Conservation (phyloP, 1,140 invertebrate genomes). For the Pomacea maculata region DNA sequence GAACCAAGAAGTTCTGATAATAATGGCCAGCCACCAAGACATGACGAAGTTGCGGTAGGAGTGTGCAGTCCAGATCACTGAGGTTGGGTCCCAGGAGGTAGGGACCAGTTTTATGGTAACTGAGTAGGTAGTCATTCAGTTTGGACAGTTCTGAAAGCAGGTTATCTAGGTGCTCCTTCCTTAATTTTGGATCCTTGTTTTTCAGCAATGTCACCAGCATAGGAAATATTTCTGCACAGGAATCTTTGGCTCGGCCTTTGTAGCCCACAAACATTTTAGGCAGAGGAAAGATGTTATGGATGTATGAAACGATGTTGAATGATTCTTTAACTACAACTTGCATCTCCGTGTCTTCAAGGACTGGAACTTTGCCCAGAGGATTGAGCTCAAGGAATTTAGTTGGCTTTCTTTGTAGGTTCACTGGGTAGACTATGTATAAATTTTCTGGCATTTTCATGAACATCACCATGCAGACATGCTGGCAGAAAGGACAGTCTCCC, state of each 20-base stretch:
- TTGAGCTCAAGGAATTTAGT: conserved; percentile 65
- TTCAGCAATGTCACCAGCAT: conserved; percentile 70
- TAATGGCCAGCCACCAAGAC: conserved; percentile 67
- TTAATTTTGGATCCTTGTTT: conserved; percentile 46
- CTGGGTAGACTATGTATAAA: conserved; percentile 61
- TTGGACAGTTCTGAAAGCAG: conserved; percentile 64
- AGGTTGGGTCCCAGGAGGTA: conserved; percentile 65
- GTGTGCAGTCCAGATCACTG: conserved; percentile 68
- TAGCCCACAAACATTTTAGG: conserved; percentile 53
- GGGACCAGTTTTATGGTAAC: conserved; percentile 25
- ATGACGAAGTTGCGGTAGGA: conserved; percentile 70
- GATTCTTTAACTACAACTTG: conserved; percentile 61
- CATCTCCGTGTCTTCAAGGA: conserved; percentile 57
- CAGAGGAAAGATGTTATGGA: conserved; percentile 65
- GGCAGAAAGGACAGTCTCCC: conserved; percentile 70
- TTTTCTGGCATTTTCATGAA: conserved; percentile 60
- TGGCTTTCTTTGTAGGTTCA: conserved; percentile 67
- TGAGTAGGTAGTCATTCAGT: conserved; percentile 64
- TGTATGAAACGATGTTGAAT: conserved; percentile 68
- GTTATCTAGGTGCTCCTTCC: conserved; percentile 59
- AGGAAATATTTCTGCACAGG: conserved; percentile 67
- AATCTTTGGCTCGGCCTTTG: conserved; percentile 61
- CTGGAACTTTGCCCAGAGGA: conserved; percentile 66
- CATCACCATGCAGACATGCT: conserved; percentile 67
- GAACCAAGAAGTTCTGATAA: conserved; percentile 69